Evolutionary conservation across 2,797 vertebrate genomes (phyloP).

Genomic region (Furcifer pardalis): DNA sequence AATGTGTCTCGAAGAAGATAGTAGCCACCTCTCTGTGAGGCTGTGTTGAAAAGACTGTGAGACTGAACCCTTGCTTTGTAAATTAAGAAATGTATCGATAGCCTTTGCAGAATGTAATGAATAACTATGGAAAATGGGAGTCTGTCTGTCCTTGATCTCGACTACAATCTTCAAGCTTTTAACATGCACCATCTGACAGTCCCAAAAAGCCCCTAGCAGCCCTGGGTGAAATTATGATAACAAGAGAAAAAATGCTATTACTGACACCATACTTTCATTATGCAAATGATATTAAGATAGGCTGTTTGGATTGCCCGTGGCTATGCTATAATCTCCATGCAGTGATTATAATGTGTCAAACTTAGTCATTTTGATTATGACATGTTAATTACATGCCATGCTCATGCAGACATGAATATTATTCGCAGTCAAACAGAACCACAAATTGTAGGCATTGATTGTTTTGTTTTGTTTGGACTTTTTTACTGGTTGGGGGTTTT

Average conservation of each 20-base stretch:
- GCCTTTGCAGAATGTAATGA: not conserved
- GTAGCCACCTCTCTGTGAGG: too few relatives aligned
- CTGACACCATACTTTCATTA: constrained; percentile 98
- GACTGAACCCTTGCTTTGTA: not conserved
- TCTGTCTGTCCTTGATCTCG: constrained; percentile 45
- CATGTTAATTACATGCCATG: constrained; percentile 98
- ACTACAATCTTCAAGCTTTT: constrained; percentile 73
- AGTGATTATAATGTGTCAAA: constrained; percentile 99
- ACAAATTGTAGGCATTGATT: constrained; percentile 80
- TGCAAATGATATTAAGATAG: constrained; percentile 99
- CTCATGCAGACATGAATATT: constrained; percentile 94
- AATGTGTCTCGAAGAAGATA: not conserved
- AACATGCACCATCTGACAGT: constrained; percentile 89
- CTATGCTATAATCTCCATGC: constrained; percentile 95
- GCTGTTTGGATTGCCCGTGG: constrained; percentile 88
- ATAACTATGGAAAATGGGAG: not conserved
- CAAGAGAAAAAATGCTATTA: constrained; percentile 99
- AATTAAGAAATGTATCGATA: not conserved
- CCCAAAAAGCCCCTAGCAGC: constrained; percentile 86
- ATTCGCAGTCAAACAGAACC: constrained; percentile 85
- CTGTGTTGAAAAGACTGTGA: not conserved
- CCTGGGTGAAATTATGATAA: constrained; percentile 99
- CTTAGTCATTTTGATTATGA: constrained; percentile 98
- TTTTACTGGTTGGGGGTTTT: too few relatives aligned
- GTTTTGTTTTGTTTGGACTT: constrained; percentile 61